phyloP scores from a whole-genome alignment of 2,113 vertebrate genomes.

The Petroica traversi region DNA sequence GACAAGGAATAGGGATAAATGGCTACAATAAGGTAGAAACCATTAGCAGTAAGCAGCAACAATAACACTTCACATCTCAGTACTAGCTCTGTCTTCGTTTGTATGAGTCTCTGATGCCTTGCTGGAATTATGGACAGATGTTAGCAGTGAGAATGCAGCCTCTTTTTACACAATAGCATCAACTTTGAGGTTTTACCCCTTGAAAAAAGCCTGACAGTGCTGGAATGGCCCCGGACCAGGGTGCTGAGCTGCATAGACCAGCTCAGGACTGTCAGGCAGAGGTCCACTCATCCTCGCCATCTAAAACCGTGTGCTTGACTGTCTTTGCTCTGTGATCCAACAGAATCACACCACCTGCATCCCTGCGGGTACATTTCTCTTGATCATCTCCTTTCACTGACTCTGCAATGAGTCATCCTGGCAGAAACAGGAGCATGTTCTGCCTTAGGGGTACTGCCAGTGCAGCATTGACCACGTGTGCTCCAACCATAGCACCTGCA shows the following conservation, averaged over 20 bases:
- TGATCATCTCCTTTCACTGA: background rate
- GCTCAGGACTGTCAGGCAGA: background rate
- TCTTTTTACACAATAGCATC: background rate
- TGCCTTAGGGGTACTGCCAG: background rate
- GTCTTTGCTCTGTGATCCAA: background rate
- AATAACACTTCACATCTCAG: background rate
- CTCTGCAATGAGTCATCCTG: background rate
- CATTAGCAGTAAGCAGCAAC: background rate
- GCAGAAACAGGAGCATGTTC: background rate
- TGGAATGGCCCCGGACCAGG: background rate
- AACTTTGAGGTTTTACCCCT: background rate
- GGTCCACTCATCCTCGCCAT: rapidly evolving
- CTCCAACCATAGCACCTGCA: background rate
- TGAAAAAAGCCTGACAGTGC: background rate
- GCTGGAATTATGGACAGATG: background rate
- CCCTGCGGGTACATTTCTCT: background rate
- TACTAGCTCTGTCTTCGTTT: background rate
- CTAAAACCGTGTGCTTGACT: rapidly evolving
- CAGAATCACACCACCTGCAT: background rate
- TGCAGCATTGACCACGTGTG: background rate
- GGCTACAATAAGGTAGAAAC: background rate
- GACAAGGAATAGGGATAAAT: background rate
- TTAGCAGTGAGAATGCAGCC: background rate
- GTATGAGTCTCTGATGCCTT: background rate
- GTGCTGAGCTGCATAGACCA: background rate